These are phyloP conservation scores for Syrmaticus mikado DNA, from an alignment of 2,113 vertebrate genomes.

Conservation along the genomic window DNA sequence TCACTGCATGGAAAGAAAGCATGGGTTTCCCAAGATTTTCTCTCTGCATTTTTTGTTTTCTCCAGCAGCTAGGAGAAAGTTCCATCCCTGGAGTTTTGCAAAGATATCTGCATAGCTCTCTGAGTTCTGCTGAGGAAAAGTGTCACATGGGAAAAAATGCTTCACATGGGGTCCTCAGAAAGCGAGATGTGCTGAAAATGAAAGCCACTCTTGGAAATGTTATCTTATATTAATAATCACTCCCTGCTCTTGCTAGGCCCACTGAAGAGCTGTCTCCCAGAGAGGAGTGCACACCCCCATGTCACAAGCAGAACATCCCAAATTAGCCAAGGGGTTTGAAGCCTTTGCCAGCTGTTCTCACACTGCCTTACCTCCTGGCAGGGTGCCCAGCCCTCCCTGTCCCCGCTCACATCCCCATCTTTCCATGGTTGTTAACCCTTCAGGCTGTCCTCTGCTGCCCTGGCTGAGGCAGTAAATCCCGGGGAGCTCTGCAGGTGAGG, in stretches of 20 bases:
- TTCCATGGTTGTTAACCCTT: conserved; percentile 5
- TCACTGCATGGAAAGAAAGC: neutral
- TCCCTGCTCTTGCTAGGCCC: neutral
- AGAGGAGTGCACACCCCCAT: neutral
- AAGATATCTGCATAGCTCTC: neutral
- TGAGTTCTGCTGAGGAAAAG: neutral
- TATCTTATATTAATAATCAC: neutral
- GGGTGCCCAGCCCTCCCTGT: neutral
- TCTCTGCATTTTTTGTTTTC: neutral
- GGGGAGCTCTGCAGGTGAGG: neutral
- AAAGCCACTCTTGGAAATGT: neutral
- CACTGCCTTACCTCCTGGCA: neutral
- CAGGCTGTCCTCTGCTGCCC: accelerated
- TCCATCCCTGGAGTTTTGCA: neutral
- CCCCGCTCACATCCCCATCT: neutral
- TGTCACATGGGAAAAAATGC: neutral
- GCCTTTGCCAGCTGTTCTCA: conserved; percentile 41
- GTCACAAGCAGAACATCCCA: neutral
- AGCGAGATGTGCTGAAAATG: neutral
- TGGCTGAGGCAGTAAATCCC: accelerated
- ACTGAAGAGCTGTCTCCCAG: neutral
- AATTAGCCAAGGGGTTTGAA: conserved; percentile 55
- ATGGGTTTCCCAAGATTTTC: neutral
- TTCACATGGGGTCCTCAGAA: neutral
- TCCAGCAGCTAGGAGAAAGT: neutral